These are phyloP conservation scores for Bombus sylvicola DNA, from an alignment of 1,140 invertebrate genomes.

Conservation along the genomic window DNA sequence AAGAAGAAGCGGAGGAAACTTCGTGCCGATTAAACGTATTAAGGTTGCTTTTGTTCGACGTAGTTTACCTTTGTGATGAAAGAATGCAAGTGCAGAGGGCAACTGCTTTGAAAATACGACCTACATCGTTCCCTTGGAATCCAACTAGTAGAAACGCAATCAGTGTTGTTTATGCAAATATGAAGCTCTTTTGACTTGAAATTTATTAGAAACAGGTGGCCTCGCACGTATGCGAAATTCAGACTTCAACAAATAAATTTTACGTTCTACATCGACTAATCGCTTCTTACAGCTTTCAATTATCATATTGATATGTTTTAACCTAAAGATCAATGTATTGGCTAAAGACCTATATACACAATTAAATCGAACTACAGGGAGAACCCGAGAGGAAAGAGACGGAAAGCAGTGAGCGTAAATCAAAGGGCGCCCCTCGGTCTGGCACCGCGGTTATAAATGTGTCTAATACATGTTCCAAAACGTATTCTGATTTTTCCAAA, in stretches of 20 bases:
- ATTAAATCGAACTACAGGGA: too few species aligned
- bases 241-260: not conserved
- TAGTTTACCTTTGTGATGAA: not conserved
- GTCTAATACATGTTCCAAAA: constrained; percentile 20
- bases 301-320: not conserved
- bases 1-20: not conserved
- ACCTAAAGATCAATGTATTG: not conserved
- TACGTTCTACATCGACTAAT: not conserved
- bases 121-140: not conserved
- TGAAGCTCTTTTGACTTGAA: too few species aligned
- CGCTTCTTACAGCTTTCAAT: too few species aligned
- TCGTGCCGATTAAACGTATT: constrained; percentile 11
- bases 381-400: not conserved
- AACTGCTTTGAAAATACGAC: not conserved
- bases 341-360: not conserved
- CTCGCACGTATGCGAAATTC: too few species aligned
- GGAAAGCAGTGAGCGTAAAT: constrained; percentile 2
- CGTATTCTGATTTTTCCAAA: constrained; percentile 43
- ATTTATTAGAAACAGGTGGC: too few species aligned
- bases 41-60: constrained; percentile 12
- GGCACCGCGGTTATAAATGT: constrained; percentile 26
- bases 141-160: too few species aligned
- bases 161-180: too few species aligned
- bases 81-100: not conserved
- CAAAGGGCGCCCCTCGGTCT: constrained; percentile 31